These are phyloP conservation scores for Dermatemys mawii DNA, from an alignment of 2,113 vertebrate genomes.

Conservation along the genomic window DNA sequence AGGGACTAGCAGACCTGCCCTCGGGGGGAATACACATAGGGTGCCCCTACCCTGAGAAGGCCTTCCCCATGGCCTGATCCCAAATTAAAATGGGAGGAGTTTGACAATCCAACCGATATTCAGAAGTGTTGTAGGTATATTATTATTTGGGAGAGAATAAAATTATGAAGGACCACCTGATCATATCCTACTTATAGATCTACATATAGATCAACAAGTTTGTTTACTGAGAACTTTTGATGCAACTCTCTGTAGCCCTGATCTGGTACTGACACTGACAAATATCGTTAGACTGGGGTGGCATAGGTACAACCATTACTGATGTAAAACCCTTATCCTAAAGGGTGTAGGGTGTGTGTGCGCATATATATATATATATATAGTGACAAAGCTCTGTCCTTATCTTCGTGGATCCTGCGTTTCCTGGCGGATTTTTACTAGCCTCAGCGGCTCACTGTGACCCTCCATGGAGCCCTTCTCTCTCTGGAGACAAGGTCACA, in stretches of 20 bases:
- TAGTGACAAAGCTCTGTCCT: too few species aligned
- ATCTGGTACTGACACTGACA: not conserved
- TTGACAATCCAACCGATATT: not conserved
- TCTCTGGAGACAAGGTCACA: too few species aligned
- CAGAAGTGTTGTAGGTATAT: not conserved
- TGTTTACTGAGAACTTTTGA: not conserved
- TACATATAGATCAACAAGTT: not conserved
- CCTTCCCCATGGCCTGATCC: conserved; percentile 41
- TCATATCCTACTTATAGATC: not conserved
- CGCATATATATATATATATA: too few species aligned
- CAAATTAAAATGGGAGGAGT: not conserved
- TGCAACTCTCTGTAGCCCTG: not conserved
- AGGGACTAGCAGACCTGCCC: conserved; percentile 37
- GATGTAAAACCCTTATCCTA: not conserved
- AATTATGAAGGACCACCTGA: conserved; percentile 13
- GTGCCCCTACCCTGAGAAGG: conserved; percentile 14
- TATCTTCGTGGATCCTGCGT: too few species aligned
- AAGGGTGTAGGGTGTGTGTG: not conserved
- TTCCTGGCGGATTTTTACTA: too few species aligned
- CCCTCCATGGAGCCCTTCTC: too few species aligned
- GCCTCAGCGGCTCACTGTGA: too few species aligned
- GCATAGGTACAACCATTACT: not conserved
- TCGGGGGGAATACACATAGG: conserved; percentile 32
- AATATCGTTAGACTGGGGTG: not conserved
- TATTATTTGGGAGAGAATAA: conserved; percentile 24